Percentiles rank a stretch among this genome's conserved stretches.
Evolutionary conservation across 2,888 invertebrate genomes (phyloP).

Genomic region (Idaea biselata): DNA sequence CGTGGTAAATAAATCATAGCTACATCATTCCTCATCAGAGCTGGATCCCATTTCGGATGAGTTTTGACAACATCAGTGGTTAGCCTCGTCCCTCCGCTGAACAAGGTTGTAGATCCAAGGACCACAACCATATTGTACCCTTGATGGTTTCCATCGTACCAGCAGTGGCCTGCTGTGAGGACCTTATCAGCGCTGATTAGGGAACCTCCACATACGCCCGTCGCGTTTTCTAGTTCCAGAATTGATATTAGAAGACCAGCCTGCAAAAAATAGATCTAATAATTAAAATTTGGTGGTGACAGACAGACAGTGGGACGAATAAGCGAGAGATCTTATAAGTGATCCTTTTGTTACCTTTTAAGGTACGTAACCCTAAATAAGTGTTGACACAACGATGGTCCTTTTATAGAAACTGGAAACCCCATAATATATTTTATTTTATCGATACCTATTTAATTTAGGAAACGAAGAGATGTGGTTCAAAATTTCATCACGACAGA

Average conservation of each 20-base stretch:
- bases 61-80: conserved; percentile 29
- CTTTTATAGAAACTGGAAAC: too few species aligned
- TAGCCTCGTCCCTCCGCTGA: conserved; percentile 42
- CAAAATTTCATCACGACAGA: too few species aligned
- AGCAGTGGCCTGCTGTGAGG: conserved; percentile 42
- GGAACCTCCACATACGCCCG: conserved; percentile 39
- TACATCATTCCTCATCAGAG: conserved; percentile 39
- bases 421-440: too few species aligned
- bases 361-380: too few species aligned
- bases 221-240: background rate
- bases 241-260: background rate
- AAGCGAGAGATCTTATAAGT: too few species aligned
- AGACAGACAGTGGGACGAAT: too few species aligned
- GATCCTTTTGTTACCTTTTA: too few species aligned
- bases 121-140: conserved; percentile 39
- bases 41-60: conserved; percentile 42
- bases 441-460: too few species aligned
- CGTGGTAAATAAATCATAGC: conserved; percentile 34
- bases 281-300: too few species aligned
- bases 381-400: too few species aligned
- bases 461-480: too few species aligned
- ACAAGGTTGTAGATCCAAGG: conserved; percentile 41
- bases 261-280: background rate
- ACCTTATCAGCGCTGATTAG: conserved; percentile 31
- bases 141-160: conserved; percentile 43